phyloP scores from a whole-genome alignment of 2,888 invertebrate species.

The Horisme vitalbata region DNA sequence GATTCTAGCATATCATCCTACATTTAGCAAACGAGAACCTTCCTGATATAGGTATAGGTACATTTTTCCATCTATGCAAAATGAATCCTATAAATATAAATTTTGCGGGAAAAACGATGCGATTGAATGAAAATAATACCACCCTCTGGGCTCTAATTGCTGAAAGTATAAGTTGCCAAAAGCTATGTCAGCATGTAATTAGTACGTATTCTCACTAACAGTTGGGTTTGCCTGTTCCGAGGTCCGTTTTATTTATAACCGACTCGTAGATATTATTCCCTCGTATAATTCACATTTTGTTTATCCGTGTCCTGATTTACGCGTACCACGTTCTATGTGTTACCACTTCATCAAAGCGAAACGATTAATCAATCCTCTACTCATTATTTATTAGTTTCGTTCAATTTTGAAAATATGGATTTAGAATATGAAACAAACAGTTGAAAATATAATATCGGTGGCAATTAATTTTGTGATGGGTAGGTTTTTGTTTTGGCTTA shows the following conservation, averaged over 20 bases:
- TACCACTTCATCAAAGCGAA: constrained; percentile 31
- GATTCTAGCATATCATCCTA: too few relatives aligned
- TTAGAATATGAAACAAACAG: constrained; percentile 27
- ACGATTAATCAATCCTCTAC: constrained; percentile 28
- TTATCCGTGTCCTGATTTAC: constrained; percentile 45
- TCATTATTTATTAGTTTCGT: constrained; percentile 28
- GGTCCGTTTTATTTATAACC: constrained; percentile 33
- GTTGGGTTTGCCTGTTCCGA: constrained; percentile 43
- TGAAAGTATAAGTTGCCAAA: constrained; percentile 28
- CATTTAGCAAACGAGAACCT: too few relatives aligned
- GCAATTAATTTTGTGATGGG: constrained; percentile 17
- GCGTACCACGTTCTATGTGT: constrained; percentile 39
- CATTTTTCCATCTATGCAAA: too few relatives aligned
- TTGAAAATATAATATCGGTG: constrained; percentile 5
- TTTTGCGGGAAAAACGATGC: too few relatives aligned
- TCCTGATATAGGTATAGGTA: too few relatives aligned
- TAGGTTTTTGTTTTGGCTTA: constrained; percentile 13
- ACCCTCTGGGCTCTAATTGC: background rate
- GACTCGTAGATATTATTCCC: constrained; percentile 39
- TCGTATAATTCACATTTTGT: constrained; percentile 34
- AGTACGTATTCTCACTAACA: constrained; percentile 45
- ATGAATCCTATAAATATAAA: too few relatives aligned
- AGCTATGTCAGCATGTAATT: constrained; percentile 42
- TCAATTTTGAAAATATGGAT: constrained; percentile 26
- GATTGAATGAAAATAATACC: too few relatives aligned